Percentiles rank a stretch among this genome's conserved stretches.
phyloP scores from a whole-genome alignment of 2,113 vertebrate species.

The Alligator mississippiensis region DNA sequence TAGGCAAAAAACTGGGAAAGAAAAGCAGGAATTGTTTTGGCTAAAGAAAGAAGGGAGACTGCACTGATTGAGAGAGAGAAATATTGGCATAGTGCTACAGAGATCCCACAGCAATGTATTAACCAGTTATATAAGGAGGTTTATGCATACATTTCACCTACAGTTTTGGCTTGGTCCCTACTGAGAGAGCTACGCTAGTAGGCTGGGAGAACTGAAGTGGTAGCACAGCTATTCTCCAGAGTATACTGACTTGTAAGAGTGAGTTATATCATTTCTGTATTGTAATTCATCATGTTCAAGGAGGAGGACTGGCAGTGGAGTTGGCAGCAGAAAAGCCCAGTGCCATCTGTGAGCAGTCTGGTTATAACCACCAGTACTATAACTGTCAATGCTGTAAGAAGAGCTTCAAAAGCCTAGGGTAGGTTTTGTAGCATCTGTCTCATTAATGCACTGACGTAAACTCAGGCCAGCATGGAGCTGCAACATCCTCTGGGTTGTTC shows the following conservation, averaged over 20 bases:
- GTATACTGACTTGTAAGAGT: neutral
- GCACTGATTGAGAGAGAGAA: neutral
- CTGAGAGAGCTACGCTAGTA: neutral
- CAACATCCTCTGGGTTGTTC: neutral
- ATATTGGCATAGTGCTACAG: neutral
- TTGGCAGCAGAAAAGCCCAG: neutral
- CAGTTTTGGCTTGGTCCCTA: neutral
- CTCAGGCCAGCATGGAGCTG: neutral
- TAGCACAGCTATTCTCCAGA: neutral
- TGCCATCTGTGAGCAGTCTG: neutral
- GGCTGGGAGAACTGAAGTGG: neutral
- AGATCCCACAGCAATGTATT: neutral
- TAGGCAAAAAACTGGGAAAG: neutral
- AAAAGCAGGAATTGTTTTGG: neutral
- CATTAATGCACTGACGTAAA: neutral
- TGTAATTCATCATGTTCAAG: neutral
- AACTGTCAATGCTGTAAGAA: neutral
- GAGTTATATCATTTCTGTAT: neutral
- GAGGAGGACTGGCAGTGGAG: neutral
- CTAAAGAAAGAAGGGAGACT: neutral
- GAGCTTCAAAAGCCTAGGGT: neutral
- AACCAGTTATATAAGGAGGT: neutral
- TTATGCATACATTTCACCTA: accelerated
- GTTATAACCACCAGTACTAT: neutral
- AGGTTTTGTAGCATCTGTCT: neutral